phyloP scores from a whole-genome alignment of 2,797 vertebrate genomes.

The Nannoperca obscura region DNA sequence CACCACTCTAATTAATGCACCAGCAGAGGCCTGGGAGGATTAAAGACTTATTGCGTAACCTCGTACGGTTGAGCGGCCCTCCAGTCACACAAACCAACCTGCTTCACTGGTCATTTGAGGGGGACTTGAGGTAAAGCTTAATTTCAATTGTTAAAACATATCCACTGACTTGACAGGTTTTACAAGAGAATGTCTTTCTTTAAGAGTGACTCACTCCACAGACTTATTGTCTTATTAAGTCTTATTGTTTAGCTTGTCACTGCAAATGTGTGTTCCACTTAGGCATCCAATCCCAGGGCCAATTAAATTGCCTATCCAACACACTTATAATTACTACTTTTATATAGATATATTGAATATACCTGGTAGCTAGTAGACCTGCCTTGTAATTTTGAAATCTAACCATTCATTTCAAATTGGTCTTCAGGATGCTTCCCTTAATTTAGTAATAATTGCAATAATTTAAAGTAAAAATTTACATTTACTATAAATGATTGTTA shows the following conservation, averaged over 20 bases:
- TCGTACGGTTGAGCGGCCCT: slow-evolving; percentile 39
- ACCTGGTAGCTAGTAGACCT: too few relatives aligned
- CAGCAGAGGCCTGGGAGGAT: slow-evolving; percentile 49
- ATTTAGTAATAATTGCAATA: not conserved
- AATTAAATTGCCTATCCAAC: not conserved
- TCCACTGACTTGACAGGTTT: slow-evolving; percentile 14
- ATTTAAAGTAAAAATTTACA: too few relatives aligned
- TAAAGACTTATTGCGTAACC: slow-evolving; percentile 71
- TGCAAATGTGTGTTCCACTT: not conserved
- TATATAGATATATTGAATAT: not conserved
- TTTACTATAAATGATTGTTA: too few relatives aligned
- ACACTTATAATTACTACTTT: not conserved
- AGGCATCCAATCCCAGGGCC: not conserved
- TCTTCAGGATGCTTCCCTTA: not conserved
- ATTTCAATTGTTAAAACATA: not conserved
- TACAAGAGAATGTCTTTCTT: slow-evolving; percentile 8
- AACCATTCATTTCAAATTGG: not conserved
- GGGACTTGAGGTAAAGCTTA: slow-evolving; percentile 31
- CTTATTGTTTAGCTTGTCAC: not conserved
- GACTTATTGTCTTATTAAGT: not conserved
- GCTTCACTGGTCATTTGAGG: slow-evolving; percentile 38
- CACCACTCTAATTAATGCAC: slow-evolving; percentile 54
- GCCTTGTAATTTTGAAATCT: slow-evolving; percentile 1
- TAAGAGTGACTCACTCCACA: not conserved
- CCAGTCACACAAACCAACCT: slow-evolving; percentile 37